phyloP scores from a whole-genome alignment of 30 jellyfish, hydroid and myxozoan genomes.

The Morbakka virulenta region DNA sequence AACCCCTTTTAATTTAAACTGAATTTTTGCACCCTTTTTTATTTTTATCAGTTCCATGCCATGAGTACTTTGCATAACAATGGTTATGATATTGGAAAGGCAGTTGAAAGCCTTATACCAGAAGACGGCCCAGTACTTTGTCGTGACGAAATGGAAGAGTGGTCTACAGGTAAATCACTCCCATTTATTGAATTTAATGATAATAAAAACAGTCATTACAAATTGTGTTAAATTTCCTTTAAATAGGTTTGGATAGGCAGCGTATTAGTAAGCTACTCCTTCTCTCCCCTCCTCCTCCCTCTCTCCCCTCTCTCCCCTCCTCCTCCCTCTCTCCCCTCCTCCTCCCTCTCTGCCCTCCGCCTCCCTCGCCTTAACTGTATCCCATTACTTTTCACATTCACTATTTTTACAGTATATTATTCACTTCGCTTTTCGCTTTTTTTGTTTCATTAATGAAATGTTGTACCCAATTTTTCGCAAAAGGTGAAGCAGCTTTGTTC shows the following conservation, averaged over 20 bases:
- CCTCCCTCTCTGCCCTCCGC: too few relatives aligned
- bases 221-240: too few relatives aligned
- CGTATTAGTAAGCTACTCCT: too few relatives aligned
- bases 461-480: background rate
- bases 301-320: too few relatives aligned
- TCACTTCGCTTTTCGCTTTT: background rate
- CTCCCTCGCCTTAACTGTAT: too few relatives aligned
- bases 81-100: conserved; percentile 81
- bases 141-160: conserved; percentile 98
- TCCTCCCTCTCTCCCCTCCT: too few relatives aligned
- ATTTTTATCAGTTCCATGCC: conserved; percentile 73
- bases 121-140: conserved; percentile 98
- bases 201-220: too few relatives aligned
- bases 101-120: conserved; percentile 69
- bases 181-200: too few relatives aligned
- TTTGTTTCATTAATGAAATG: background rate
- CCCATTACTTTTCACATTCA: too few relatives aligned
- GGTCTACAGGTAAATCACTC: conserved; percentile 99
- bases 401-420: too few relatives aligned
- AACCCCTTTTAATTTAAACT: background rate
- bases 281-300: too few relatives aligned
- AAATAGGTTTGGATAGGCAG: too few relatives aligned
- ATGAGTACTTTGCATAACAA: conserved; percentile 74
- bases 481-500: conserved; percentile 96
- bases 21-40: background rate